Base-by-base conservation (phyloP, 2,113 vertebrate species). In the Falco punctatus region DNA sequence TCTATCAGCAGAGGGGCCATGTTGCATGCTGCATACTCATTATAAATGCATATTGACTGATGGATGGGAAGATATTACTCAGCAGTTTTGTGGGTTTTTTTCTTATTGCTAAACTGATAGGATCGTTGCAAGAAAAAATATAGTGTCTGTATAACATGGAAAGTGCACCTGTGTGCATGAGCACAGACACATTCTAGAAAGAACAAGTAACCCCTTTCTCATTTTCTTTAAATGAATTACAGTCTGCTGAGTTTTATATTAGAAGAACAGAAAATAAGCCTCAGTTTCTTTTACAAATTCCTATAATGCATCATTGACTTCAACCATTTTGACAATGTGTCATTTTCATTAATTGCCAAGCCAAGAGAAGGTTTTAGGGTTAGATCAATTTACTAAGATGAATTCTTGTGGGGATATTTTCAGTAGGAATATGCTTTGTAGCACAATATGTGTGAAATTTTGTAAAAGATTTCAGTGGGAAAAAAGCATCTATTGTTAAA, bases 111-210 rank as follows among this genome's bases (percentile, higher is more conserved):
- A 88, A 96, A 59, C 38, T 80, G 42, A 81, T 57, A 69, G 28
- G 7, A 23, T 23, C 69, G 28, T 69, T 7, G 33, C 20, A 59
- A 57, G 67, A n/a, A 32, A 28, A 83, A 86, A 6, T 2, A 27
- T 5, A 23, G 7, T 49, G 15, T 59, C 49, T 73, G 6, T 59
- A n/a, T 51, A 0, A 46, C 15, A 42, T 10, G 19, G 27, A 82
- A 38, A 2, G 5, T 13, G 7, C 15, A 40, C 10, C 13, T 0
- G 0, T 5, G 1, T 33, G 13, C 10, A 8, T 23, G 52, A 90
- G 15, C 14, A 40, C 24, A 65, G 33, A 62, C 2, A 9, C n/a
- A 7, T 9, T 52, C 13, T 38, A 32, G 54, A 40, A 77, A 59
- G 20, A 79, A 46, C 91, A 71, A 12, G 2, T 57, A 49, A 74